Evolutionary conservation across 2,888 invertebrate genomes (phyloP).

Genomic region (Leptarthrus brevirostris): DNA sequence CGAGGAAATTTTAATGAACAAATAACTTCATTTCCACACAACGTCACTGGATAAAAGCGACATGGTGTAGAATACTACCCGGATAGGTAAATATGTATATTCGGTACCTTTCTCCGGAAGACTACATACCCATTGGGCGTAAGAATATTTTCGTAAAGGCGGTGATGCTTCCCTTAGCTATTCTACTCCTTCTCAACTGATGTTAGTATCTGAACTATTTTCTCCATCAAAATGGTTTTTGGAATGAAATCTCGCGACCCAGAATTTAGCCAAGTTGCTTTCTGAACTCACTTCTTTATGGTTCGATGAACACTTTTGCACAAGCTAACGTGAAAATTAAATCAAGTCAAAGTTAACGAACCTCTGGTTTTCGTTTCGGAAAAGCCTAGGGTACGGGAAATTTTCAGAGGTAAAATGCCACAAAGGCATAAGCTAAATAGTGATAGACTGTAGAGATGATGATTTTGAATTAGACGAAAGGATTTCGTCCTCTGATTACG

Average conservation of each 20-base stretch:
- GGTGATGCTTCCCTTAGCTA: not conserved
- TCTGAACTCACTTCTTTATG: conserved; percentile 7
- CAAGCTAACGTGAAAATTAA: conserved; percentile 18
- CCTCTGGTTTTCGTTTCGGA: not conserved
- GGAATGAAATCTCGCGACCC: not conserved
- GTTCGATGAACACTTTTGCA: not conserved
- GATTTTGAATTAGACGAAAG: no score
- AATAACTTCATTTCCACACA: conserved; percentile 44
- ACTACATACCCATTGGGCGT: no score
- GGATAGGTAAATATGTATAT: no score
- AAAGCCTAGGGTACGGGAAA: not conserved
- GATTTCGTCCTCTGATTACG: no score
- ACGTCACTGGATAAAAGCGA: conserved; percentile 31
- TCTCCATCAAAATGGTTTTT: not conserved
- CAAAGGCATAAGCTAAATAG: not conserved
- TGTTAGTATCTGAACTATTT: not conserved
- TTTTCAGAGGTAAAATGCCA: not conserved
- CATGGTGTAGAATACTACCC: no score
- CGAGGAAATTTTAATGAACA: conserved; percentile 46
- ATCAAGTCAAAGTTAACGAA: conserved; percentile 12
- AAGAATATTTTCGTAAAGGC: not conserved
- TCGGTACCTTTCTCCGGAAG: no score
- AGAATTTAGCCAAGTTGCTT: not conserved
- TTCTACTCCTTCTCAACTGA: not conserved
- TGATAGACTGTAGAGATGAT: not conserved